Percentiles rank a stretch among this genome's conserved stretches.
Conservation (phyloP, 2,888 invertebrate species). For the Kuschelorhynchus macadamiae region DNA sequence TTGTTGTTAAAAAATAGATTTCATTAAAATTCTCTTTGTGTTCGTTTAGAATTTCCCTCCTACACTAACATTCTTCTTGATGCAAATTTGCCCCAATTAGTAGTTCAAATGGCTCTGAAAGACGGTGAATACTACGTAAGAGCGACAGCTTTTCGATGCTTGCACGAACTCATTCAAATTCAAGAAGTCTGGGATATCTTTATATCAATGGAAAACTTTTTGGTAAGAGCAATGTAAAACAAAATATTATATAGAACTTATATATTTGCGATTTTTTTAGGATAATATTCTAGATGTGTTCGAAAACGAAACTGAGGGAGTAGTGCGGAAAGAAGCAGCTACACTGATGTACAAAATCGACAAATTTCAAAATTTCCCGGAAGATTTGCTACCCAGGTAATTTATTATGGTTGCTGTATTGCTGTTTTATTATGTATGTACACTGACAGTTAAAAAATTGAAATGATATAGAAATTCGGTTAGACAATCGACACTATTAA, state of each 20-base stretch:
- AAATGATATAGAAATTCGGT: too few relatives aligned
- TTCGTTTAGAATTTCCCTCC: constrained; percentile 70
- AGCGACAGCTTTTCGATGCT: constrained; percentile 81
- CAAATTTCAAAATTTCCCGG: constrained; percentile 75
- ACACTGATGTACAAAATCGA: constrained; percentile 77
- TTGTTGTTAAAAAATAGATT: too few relatives aligned
- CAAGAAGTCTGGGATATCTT: constrained; percentile 76
- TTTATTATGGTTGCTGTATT: not conserved
- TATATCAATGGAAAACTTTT: constrained; percentile 64
- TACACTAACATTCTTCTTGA: constrained; percentile 80
- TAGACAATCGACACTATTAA: too few relatives aligned
- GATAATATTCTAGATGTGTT: constrained; percentile 73
- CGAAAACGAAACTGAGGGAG: constrained; percentile 80
- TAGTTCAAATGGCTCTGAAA: constrained; percentile 76
- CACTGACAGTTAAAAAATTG: too few relatives aligned
- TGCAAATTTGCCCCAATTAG: constrained; percentile 76
- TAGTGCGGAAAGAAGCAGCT: constrained; percentile 83
- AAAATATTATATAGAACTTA: not conserved
- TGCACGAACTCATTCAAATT: constrained; percentile 78
- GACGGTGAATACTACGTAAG: constrained; percentile 84
- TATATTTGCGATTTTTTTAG: constrained; percentile 56
- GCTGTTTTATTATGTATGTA: too few relatives aligned
- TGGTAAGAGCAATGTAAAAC: constrained; percentile 30
- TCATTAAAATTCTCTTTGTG: constrained; percentile 4
- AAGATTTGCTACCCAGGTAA: constrained; percentile 51